Base-by-base conservation (phyloP, 1,140 invertebrate genomes). In the Caenorhabditis tropicalis region DNA sequence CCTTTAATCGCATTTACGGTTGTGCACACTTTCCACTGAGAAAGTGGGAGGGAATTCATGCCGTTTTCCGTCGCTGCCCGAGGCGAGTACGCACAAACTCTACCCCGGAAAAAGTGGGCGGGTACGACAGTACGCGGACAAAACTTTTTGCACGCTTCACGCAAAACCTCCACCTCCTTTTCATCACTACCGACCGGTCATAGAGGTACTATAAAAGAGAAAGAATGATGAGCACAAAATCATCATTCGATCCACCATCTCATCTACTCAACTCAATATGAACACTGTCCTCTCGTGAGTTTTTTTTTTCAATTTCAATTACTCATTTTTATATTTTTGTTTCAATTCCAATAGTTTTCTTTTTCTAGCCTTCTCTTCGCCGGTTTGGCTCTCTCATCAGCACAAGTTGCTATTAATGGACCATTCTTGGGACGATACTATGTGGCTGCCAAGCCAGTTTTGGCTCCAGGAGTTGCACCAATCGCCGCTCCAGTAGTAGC, bases 401-500 rank as follows among this genome's bases (percentile, higher is more conserved):
- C 82, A 15, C 82, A 82, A 29, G 82, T 82, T 19, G 82, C 82
- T 24, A 82, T 82, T 33, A 82, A 82, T 29, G 82, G 82, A 46
- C 82, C 82, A 43, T 82, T 82, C 82, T 46, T 82, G 24, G 82
- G 82, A 12, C 56, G 82, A 21, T 82, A 82, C 60, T 82, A 82
- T 36, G 82, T 82, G 2, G 56, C 82, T 19, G 82, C 82, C 0
- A 82, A 82, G 60, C 82, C 82, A 46, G 39, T 82, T 24, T 46
- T 82, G 21, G 60, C 82, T 27, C 82, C 82, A 65, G 82, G 82
- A 82, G 60, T 82, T 48, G 60, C 82, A 48, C 53, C 81, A 39
- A 5, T 81, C 16, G 80, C 58, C n/a, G 84, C 53, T 82, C 84
- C 84, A 33, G 84, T 85, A 3, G 4, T 74, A 16, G 84, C 84